Base-by-base conservation (phyloP, 1,140 invertebrate genomes). In the Anadara kagoshimensis region DNA sequence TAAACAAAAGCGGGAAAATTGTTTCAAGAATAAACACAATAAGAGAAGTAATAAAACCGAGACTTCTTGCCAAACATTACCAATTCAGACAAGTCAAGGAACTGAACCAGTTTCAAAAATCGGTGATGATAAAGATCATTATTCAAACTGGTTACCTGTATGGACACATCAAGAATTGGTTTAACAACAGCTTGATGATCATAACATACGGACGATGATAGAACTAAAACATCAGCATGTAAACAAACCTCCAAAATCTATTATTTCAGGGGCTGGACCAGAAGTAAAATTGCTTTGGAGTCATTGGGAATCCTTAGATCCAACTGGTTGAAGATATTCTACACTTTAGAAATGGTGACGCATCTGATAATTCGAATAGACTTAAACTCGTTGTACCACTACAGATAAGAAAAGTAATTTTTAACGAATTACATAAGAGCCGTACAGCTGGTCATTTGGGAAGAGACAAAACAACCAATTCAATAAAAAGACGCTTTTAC, bases 381-480 rank as follows among this genome's bases (percentile, higher is more conserved):
- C 24, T 45, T 4, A 41, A 62, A 24, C 20, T 77, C 8, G 45
- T 73, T 16, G 66, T 66, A 4, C 75, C 63, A 18, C 16, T 12
- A 1, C 5, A 65, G 11, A 70, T 70, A 12, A 20, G 56, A 56
- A 45, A 69, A 12, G 24, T 22, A 10, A 66, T 75, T 44, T 69
- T 73, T 49, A 26, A 51, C 10, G 29, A 70, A 47, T 47, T 69
- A 66, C 65, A 68, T 47, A 26, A 56, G 22, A 63, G 29, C 44
- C 22, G 26, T 3, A 58, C 43, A 14, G 73, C 36, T 29, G 65
- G 73, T 22, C 73, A 75, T 69, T 69, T 75, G 53, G 76, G 72
- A 5, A 44, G 61, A 22, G 63, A 74, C 22, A 70, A 63, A 62
- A 78, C 73, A 24, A 1, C 51, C 20, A 24, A 67, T 43, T 57